phyloP scores from a whole-genome alignment of 2,113 vertebrate species.

The Leucoraja erinaceus region DNA sequence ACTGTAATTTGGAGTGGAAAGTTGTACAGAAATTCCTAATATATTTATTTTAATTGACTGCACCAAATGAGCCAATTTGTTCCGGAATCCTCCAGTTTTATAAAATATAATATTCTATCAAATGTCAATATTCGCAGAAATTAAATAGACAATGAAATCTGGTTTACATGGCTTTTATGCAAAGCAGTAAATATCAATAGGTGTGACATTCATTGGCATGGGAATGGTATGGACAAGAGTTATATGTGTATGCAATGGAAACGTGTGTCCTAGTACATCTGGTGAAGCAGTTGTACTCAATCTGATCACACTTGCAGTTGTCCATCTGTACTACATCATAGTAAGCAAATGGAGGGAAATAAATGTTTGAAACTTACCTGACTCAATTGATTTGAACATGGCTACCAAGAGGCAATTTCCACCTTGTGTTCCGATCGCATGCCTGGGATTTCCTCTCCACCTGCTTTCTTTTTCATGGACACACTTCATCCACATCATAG shows the following conservation, averaged over 20 bases:
- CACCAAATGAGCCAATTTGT: constrained; percentile 20
- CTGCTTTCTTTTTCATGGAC: background rate
- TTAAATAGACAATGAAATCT: constrained; percentile 10
- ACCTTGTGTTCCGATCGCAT: background rate
- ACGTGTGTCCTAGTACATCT: background rate
- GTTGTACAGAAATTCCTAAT: constrained; percentile 20
- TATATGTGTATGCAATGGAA: background rate
- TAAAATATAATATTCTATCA: background rate
- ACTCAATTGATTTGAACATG: background rate
- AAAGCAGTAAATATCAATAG: background rate
- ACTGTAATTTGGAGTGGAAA: constrained; percentile 1
- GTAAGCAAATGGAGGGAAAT: background rate
- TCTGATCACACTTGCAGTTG: background rate
- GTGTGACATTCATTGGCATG: no score
- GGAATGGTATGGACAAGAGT: no score
- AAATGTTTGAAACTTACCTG: background rate
- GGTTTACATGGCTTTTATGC: background rate
- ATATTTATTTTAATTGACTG: constrained; percentile 28
- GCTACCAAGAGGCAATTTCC: background rate
- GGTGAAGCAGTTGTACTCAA: background rate
- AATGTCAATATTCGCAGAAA: background rate
- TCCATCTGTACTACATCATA: background rate
- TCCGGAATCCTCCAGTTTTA: background rate
- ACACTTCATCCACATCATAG: background rate
- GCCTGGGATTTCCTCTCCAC: background rate